Evolutionary conservation across 2,888 invertebrate genomes (phyloP), one percentile per base, ranked within the genome.

Genomic region (Tipula lateralis): DNA sequence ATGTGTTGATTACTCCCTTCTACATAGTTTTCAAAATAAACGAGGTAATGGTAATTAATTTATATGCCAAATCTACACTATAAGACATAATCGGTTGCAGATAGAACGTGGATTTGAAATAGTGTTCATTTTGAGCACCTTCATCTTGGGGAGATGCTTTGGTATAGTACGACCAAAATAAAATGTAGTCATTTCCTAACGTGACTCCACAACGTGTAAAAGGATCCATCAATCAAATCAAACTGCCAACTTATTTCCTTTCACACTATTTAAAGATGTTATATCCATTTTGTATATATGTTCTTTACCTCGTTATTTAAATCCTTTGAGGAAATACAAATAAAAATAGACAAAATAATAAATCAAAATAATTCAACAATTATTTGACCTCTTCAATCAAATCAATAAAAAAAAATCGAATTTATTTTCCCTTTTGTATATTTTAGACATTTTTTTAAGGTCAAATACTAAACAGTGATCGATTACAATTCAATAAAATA

Each of bases 361-460:
- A 66, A 66, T 66, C 66, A 66, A 66, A 66, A 66, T 66, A 66
- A 66, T 66, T 66, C 66, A 66, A 66, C 66, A 66, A 66, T 66
- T 66, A 66, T 66, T 66, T 66, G 66, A 66, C 66, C 66, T 66
- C 24, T 66, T 66, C 66, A 66, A 66, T 66, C 66, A 66, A 66
- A 24, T 66, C 66, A 66, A 66, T 66, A 66, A 19, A 66, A 66
- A 66, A 66, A 50, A 50, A 36, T n/a, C 44, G 24, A 66, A 50
- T 44, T 24, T 66, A 66, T 9, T 24, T 66, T 66, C 66, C 66
- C 66, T 66, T 66, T 24, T 39, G 13, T 39, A 13, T n/a, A 13
- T 39, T 39, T 66, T 24, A 1, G 50, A 24, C n/a, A 66, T 66
- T 66, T 66, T 44, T 66, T 66, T 24, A 66, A 66, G 66, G 66